Base-by-base conservation (phyloP, 2,797 vertebrate genomes). In the Tangara arthus region DNA sequence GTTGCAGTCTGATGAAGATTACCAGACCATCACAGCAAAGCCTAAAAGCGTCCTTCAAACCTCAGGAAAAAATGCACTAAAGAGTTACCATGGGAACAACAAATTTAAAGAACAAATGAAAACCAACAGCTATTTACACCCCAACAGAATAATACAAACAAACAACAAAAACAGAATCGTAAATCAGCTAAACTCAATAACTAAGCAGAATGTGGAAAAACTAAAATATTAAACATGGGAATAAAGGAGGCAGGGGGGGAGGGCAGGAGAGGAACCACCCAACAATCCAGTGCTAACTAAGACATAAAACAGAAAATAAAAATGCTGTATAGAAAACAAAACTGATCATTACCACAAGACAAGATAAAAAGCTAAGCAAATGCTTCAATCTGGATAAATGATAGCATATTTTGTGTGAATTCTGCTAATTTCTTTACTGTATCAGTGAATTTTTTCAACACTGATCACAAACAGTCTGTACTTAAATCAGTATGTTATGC, bases 101-200 rank as follows among this genome's bases (percentile, higher is more conserved):
- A 93, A 96, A 96, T 98, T 97, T 97, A 97, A 97, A 81, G 96
- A 96, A 96, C 90, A 95, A 96, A 91, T 98, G 95, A 97, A 97
- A 94, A 39, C 68, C 88, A 92, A 95, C 91, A 94, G 90, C 92
- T 95, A 94, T 96, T 97, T 97, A 95, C 80, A 97, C 96, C 91
- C 95, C 93, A 95, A 96, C 79, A 73, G 82, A 97, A 95, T 89
- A 83, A 91, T 69, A 95, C 88, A 97, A 97, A 95, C 91, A 97
- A 95, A 96, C 80, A 96, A 84, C 95, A 97, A 97, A 97, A 95
- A 35, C 65, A 90, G 28, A 76, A 84, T 70, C 1, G 12, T 97
- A 97, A 97, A 97, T 97, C 91, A 93, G 63, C 68, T 93, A 87
- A 89, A 64, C 37, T 95, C 90, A 93, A 92, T 94, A 91, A 92